These are phyloP conservation scores for Amazona vittata DNA, from an alignment of 2,113 vertebrate genomes.

Conservation along the genomic window DNA sequence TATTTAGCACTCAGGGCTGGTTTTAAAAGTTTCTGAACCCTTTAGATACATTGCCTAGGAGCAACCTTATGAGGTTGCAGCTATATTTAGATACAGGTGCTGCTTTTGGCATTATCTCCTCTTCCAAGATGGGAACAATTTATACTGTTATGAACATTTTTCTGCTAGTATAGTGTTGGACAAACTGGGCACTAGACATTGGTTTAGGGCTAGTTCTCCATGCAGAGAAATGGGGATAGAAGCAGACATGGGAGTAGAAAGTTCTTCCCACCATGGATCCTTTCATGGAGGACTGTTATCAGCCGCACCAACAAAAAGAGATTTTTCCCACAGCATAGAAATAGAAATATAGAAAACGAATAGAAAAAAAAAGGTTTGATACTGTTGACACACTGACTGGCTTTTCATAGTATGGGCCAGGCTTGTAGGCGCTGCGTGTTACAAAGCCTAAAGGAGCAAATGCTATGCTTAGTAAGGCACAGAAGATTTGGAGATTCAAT, in stretches of 20 bases:
- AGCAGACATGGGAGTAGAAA: not conserved
- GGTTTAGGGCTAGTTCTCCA: not conserved
- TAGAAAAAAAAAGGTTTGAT: not conserved
- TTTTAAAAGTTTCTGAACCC: conserved; percentile 35
- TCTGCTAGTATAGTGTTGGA: not conserved
- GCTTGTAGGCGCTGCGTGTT: not conserved
- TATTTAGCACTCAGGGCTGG: not conserved
- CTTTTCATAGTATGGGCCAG: not conserved
- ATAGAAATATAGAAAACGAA: not conserved
- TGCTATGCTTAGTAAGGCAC: not conserved
- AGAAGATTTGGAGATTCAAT: not conserved
- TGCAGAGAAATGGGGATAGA: not conserved
- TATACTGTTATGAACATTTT: not conserved
- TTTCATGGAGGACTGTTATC: not conserved
- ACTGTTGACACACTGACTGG: not conserved
- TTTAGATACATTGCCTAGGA: not conserved
- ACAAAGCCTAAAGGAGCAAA: not conserved
- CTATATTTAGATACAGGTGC: not conserved
- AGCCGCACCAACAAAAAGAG: not conserved
- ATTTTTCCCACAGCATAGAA: not conserved
- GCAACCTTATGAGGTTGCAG: not conserved
- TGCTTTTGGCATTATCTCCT: not conserved
- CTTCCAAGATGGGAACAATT: not conserved
- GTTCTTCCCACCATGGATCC: not conserved
- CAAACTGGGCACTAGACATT: not conserved